Conservation (phyloP, 2,888 invertebrate species). For the Tuta absoluta region DNA sequence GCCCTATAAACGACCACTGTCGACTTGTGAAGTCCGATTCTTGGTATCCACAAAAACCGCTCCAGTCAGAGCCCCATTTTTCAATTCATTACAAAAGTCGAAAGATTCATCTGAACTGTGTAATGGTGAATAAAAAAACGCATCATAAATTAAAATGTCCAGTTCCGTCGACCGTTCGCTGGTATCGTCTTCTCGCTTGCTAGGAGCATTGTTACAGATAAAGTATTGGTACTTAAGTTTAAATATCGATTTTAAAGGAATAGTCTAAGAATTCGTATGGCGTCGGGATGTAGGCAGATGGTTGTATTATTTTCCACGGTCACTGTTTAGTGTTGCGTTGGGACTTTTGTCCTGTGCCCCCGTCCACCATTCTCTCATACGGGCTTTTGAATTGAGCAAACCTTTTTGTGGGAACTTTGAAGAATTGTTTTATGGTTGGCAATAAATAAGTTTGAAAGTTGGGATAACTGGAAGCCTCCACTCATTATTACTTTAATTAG, state of each 20-base stretch:
- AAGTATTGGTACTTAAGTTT: slow-evolving; percentile 74
- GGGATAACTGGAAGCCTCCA: slow-evolving; percentile 47
- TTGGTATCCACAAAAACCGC: slow-evolving; percentile 73
- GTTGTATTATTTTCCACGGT: slow-evolving; percentile 65
- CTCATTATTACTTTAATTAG: slow-evolving; percentile 60
- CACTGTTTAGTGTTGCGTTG: slow-evolving; percentile 68
- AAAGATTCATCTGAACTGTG: slow-evolving; percentile 75
- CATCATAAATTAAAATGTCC: slow-evolving; percentile 79
- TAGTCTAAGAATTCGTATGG: slow-evolving; percentile 65
- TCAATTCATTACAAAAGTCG: slow-evolving; percentile 77
- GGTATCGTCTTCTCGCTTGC: slow-evolving; percentile 59
- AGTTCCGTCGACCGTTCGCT: slow-evolving; percentile 57
- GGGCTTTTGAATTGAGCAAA: slow-evolving; percentile 64
- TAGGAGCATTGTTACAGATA: slow-evolving; percentile 62
- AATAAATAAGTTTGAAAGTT: slow-evolving; percentile 66
- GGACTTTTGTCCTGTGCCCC: slow-evolving; percentile 73
- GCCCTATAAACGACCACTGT: slow-evolving; percentile 57
- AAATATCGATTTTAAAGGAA: slow-evolving; percentile 74
- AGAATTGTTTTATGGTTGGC: slow-evolving; percentile 77
- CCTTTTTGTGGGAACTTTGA: slow-evolving; percentile 74
- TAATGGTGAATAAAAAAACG: slow-evolving; percentile 65
- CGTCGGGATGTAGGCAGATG: slow-evolving; percentile 62
- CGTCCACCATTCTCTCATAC: slow-evolving; percentile 72
- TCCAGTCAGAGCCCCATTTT: slow-evolving; percentile 69
- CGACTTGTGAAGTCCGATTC: slow-evolving; percentile 80